Evolutionary conservation across 1,140 invertebrate genomes (phyloP), one percentile per base, ranked within the genome.

Genomic region (Tribolium castaneum): DNA sequence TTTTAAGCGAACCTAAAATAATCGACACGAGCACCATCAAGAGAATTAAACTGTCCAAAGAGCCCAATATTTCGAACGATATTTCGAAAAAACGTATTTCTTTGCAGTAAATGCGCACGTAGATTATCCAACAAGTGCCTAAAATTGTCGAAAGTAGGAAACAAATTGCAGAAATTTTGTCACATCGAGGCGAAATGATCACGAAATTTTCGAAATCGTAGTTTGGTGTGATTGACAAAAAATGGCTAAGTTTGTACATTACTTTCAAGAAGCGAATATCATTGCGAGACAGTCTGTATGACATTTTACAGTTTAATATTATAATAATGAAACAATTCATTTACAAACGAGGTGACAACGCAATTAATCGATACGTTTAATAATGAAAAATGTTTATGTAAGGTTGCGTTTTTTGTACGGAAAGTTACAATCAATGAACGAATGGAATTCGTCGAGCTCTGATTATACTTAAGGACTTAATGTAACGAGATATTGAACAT

Each of bases 161-260:
- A 7, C 25, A 10, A 52, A 5, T 22, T 52, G 71, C 71, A 14
- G 25, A 73, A 51, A 73, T 30, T 6, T 25, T 73, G 12, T 19
- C 34, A 7, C 22, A 35, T 22, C 5, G 6, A 10, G 71, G 49
- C 6, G 19, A n/a, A 14, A 30, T 14, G 1, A 54, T 12, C 13
- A 10, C 25, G 13, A 2, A 19, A 13, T 73, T 22, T n/a, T 73
- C 25, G 14, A 73, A 73, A 73, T 30, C 13, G 22, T 73, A 73
- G 30, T 13, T 12, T 3, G 71, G 71, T 25, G 13, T 14, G 16
- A 73, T 25, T 6, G 34, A 14, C 6, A 73, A 14, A 7, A 34
- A 13, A 13, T 51, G 51, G 13, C 71, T 39, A 54, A 73, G 14
- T 73, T 54, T 73, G 30, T 52, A 73, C 49, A 73, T 66, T 1